Percentiles rank a stretch among this genome's conserved stretches.
Conservation (phyloP, 2,888 invertebrate genomes). For the Polydrusus tereticollis region DNA sequence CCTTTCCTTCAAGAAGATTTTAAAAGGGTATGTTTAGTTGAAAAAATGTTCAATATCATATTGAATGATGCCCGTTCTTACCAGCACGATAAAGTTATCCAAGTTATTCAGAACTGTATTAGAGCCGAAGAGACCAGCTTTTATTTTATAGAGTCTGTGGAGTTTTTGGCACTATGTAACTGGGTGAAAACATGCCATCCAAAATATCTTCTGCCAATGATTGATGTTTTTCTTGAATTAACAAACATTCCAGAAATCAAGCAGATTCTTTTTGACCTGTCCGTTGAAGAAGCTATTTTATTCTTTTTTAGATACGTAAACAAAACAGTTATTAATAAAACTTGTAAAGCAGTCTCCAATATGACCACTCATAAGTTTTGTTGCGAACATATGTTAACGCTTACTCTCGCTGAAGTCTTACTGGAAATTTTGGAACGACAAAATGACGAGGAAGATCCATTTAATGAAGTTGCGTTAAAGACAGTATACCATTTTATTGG, state of each 20-base stretch:
- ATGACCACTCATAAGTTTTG: slow-evolving; percentile 60
- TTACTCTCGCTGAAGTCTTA: slow-evolving; percentile 55
- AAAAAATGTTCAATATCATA: slow-evolving; percentile 56
- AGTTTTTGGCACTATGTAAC: slow-evolving; percentile 58
- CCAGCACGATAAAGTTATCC: slow-evolving; percentile 51
- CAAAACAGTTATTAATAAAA: slow-evolving; percentile 55
- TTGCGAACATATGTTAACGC: slow-evolving; percentile 59
- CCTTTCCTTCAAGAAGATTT: slow-evolving; percentile 55
- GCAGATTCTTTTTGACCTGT: slow-evolving; percentile 59
- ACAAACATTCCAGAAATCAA: slow-evolving; percentile 55
- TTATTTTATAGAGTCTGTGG: slow-evolving; percentile 58
- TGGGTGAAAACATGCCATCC: slow-evolving; percentile 58
- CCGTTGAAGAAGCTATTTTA: slow-evolving; percentile 59
- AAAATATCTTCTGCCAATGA: slow-evolving; percentile 51
- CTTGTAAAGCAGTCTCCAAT: slow-evolving; percentile 58
- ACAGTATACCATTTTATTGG: slow-evolving; percentile 56
- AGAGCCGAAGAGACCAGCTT: slow-evolving; percentile 54
- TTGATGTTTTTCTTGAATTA: slow-evolving; percentile 55
- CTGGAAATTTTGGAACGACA: slow-evolving; percentile 53
- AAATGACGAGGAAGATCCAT: slow-evolving; percentile 54
- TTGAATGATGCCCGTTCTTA: slow-evolving; percentile 50
- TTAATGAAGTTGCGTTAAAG: slow-evolving; percentile 57
- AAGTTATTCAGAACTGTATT: slow-evolving; percentile 57
- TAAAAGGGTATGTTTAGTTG: slow-evolving; percentile 52
- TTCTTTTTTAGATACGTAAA: slow-evolving; percentile 56